Evolutionary conservation across 2,888 invertebrate genomes (phyloP), one percentile per base, ranked within the genome.

Genomic region (Temnothorax rugatulus): DNA sequence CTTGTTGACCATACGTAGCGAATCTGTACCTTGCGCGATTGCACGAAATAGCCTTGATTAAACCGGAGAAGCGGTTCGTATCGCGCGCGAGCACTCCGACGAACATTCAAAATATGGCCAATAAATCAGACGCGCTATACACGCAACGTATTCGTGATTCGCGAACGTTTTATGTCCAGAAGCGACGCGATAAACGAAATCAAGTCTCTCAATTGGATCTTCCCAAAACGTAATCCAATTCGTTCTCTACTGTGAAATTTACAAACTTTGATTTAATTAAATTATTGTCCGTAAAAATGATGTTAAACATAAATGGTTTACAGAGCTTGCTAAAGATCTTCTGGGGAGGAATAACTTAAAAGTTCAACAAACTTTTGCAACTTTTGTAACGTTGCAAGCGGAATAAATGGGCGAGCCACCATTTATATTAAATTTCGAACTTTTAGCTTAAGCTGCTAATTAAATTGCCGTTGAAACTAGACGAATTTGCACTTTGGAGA

Each of bases 1-100:
- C 25, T 41, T 11, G 74, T 8, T 63, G 18, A 21, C 34, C 34
- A 18, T 38, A 29, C 21, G 52, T 76, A 76, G 63, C 41, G 21
- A 34, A 34, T 34, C 34, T 76, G n/a, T 50, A 64, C 64, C 18
- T 66, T 50, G 38, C 63, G 11, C 34, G 75, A 76, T 52, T 50
- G 50, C 66, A 34, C 5, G 15, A 29, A 66, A 38, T 64, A 76
- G 34, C 18, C 75, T 50, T 64, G 75, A 11, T 47, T 68, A 47
- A 66, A 21, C 7, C 34, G 15, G 21, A 63, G 21, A 29, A 13
- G 25, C 34, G 47, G 13, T 64, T 75, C 21, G 21, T 75, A 7
- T 63, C 47, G 15, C 44, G 29, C 21, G 13, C n/a, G 4, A 11
- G 38, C 21, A n/a, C 13, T 21, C 1, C 5, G 21, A 34, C 7